These are phyloP conservation scores for Phortica variegata DNA, from an alignment of 1,140 invertebrate species.

Conservation along the genomic window DNA sequence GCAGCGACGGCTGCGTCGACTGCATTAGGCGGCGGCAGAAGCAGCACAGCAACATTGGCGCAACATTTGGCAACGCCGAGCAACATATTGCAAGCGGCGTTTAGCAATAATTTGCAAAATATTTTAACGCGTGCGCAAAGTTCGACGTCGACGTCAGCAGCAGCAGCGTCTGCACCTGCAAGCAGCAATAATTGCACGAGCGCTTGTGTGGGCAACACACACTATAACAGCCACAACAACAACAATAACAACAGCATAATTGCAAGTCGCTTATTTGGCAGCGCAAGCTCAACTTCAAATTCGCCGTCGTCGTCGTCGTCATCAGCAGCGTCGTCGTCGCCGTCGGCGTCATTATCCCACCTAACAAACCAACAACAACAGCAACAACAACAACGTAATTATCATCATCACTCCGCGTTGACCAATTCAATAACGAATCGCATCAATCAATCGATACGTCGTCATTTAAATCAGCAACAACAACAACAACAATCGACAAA, in stretches of 20 bases:
- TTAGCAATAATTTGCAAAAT: conserved; percentile 42
- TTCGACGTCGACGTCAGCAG: conserved; percentile 23
- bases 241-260: conserved; percentile 39
- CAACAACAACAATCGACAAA: conserved; percentile 31
- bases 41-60: conserved; percentile 46
- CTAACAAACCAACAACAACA: background rate
- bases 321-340: conserved; percentile 12
- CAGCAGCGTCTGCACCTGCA: background rate
- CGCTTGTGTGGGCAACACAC: conserved; percentile 44
- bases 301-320: conserved; percentile 16
- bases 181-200: conserved; percentile 42
- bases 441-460: conserved; percentile 51
- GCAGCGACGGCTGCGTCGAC: conserved; percentile 2
- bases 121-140: conserved; percentile 49
- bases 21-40: no score
- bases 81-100: conserved; percentile 47
- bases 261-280: conserved; percentile 40
- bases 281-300: conserved; percentile 25
- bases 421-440: conserved; percentile 55
- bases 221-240: conserved; percentile 40
- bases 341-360: no score
- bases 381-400: no score
- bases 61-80: conserved; percentile 52
- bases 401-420: conserved; percentile 49
- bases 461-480: conserved; percentile 53